Evolutionary conservation across 2,113 vertebrate genomes (phyloP), one percentile per base, ranked within the genome.

Genomic region (Cheilinus undulatus): DNA sequence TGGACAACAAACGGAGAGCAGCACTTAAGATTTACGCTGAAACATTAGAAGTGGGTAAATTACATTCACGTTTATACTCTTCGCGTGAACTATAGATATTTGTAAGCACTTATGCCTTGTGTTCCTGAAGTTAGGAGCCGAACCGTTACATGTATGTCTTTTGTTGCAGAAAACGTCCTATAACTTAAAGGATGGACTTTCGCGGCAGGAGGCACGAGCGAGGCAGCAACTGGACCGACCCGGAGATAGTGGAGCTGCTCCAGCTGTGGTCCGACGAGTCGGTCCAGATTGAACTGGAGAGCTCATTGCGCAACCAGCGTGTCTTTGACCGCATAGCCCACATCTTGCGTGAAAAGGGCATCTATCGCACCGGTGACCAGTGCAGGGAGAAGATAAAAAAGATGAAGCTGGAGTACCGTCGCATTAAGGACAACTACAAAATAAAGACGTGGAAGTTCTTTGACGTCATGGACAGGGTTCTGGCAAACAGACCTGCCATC

Each of bases 321-420:
- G 95, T 96, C 24, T 97, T 97, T 80, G 95, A 96, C 90, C 94
- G 95, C 66, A 96, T 97, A 20, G 95, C 95, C 0, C 93, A 95
- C 78, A 89, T 95, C 50, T 69, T 96, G 86, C 89, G 93, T 10
- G 94, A 94, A 19, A 96, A 95, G 78, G 95, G 96, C 52, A 94
- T 95, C 81, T 95, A 93, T 69, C 94, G 95, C 11, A 96, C 94
- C 0, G 95, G 95, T 0, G 94, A 95, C 78, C 95, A 96, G 88
- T 95, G 95, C 88, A 84, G 95, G 22, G 96, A 97, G 91, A 97
- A 97, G 88, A 97, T 97, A 71, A 97, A 97, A 67, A 97, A 97
- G 87, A 96, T 97, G 95, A 97, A 97, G 86, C 89, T 97, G 83
- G 96, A 97, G 60, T 97, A 97, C 66, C 93, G 96, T 0, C 91